Evolutionary conservation across 2,888 invertebrate genomes (phyloP), one percentile per base, ranked within the genome.

Genomic region (Scelioninae gen. 2): DNA sequence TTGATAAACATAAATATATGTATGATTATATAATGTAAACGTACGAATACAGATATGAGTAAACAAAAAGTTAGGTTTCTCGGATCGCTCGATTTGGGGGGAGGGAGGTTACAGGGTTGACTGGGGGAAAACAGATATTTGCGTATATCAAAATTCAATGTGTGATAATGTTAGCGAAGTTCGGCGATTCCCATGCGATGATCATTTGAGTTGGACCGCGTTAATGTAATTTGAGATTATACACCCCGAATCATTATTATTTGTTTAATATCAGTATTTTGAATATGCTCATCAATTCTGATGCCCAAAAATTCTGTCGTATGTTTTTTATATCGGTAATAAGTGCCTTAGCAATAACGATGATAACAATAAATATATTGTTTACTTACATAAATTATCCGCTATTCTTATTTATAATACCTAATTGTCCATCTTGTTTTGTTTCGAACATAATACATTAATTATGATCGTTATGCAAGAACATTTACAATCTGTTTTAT

Each of bases 251-350:
- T 79, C 81, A 78, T 79, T 81, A 82, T 82, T 83, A 82, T 81
- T 81, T 82, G 80, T 82, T 82, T 85, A 81, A 83, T 84, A 82
- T 84, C 85, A 85, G 85, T 85, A 85, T 86, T 85, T 84, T 55
- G 79, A 84, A 81, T 81, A 83, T 82, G 84, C 84, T 85, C 85
- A 85, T 84, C 81, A 35, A n/a, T 58, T 58, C 43, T 58, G 25
- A 60, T 52, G 83, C 82, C 84, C 80, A 82, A 80, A 78, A 82
- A 83, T 83, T 84, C 80, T 82, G 82, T 82, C 81, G 82, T 84
- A 84, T 81, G 81, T 41, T 70, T 69, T 85, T 85, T 85, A 84
- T 85, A 85, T 84, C 74, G 82, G 81, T 85, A 85, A 84, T 82
- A 85, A 84, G 83, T 86, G 85, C 83, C 85, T 85, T 85, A 84